These are phyloP conservation scores for Gallinago stenura DNA, from an alignment of 2,797 vertebrate genomes.

Conservation along the genomic window DNA sequence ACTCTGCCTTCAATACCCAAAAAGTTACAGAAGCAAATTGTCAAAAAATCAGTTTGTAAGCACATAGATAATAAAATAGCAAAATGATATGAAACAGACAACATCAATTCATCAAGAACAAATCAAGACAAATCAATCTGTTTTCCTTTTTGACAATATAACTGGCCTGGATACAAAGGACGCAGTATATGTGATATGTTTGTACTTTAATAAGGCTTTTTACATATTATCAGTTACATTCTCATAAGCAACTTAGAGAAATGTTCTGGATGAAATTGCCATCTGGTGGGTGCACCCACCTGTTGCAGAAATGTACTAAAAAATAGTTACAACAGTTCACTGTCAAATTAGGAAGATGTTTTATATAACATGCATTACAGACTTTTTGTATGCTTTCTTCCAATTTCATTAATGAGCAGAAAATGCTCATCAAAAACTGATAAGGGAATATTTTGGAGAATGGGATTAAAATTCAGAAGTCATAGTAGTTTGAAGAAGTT, in stretches of 20 bases:
- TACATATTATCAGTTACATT: not conserved
- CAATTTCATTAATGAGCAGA: conserved; percentile 5
- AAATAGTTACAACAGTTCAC: not conserved
- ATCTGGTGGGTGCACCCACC: conserved; percentile 17
- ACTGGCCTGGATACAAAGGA: not conserved
- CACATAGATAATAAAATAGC: not conserved
- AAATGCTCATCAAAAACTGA: not conserved
- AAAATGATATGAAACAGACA: not conserved
- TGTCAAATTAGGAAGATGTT: not conserved
- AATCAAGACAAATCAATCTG: not conserved
- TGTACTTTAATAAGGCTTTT: conserved; percentile 14
- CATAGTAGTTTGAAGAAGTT: not conserved
- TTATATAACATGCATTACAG: not conserved
- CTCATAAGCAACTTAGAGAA: not conserved
- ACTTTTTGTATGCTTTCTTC: not conserved
- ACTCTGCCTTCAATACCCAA: not conserved
- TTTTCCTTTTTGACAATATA: not conserved
- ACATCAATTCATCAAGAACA: not conserved
- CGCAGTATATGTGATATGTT: not conserved
- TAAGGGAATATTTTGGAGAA: not conserved
- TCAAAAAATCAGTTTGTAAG: not conserved
- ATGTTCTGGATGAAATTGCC: conserved; percentile 44
- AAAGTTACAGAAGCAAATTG: not conserved
- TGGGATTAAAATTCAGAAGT: conserved; percentile 9
- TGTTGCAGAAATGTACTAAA: conserved; percentile 8